These are phyloP conservation scores for Hypolimnas misippus DNA, from an alignment of 2,888 invertebrate genomes.

Conservation along the genomic window DNA sequence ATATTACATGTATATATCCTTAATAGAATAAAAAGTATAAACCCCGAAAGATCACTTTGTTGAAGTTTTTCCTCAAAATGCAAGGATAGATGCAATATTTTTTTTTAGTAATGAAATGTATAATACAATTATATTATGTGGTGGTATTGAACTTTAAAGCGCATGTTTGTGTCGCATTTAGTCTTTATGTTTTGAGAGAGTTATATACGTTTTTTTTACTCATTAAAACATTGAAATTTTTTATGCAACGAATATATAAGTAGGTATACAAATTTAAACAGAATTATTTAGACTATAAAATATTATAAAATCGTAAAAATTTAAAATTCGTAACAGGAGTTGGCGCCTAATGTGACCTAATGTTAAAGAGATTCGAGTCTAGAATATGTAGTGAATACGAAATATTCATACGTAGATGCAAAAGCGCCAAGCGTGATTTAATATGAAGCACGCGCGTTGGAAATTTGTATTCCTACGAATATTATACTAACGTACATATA, in stretches of 20 bases:
- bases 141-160: no score
- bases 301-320: slow-evolving; percentile 21
- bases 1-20: background rate
- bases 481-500: background rate
- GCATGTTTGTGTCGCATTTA: no score
- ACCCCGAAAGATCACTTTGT: no score
- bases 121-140: no score
- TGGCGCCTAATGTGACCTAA: slow-evolving; percentile 29
- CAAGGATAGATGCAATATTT: no score
- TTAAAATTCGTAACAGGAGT: slow-evolving; percentile 34
- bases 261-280: background rate
- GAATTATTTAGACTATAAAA: background rate
- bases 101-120: no score
- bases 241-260: no score
- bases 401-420: slow-evolving; percentile 35
- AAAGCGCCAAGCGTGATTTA: slow-evolving; percentile 34
- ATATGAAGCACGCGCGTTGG: slow-evolving; percentile 27
- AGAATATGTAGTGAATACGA: slow-evolving; percentile 36
- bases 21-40: background rate
- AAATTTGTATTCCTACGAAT: slow-evolving; percentile 8
- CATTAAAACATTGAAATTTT: no score
- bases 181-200: no score
- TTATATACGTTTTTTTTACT: no score
- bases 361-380: slow-evolving; percentile 36
- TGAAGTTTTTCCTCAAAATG: no score